Evolutionary conservation across 2,888 invertebrate species (phyloP).

Genomic region (Andrena minutula): DNA sequence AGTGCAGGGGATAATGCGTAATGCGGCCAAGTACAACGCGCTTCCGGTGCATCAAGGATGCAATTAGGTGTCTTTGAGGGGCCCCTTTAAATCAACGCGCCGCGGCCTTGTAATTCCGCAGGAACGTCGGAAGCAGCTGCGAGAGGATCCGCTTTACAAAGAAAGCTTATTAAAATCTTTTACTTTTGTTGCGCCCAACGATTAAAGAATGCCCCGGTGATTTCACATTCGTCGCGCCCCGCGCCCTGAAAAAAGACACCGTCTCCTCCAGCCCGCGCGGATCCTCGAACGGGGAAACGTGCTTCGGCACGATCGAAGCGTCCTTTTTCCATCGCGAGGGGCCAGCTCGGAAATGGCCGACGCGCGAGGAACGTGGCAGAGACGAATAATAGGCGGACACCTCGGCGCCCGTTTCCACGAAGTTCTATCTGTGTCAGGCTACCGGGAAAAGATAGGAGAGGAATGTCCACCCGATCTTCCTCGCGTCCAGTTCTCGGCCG

Average conservation of each 20-base stretch:
- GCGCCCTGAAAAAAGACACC: not conserved
- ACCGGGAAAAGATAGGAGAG: slow-evolving; percentile 69
- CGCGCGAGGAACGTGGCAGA: slow-evolving; percentile 35
- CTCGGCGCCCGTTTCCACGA: slow-evolving; percentile 62
- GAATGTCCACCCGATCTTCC: slow-evolving; percentile 67
- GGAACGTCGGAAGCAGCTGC: slow-evolving; percentile 51
- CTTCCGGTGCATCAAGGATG: slow-evolving; percentile 65
- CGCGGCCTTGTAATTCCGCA: slow-evolving; percentile 21
- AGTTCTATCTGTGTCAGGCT: slow-evolving; percentile 69
- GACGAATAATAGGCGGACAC: slow-evolving; percentile 54
- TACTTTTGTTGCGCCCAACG: not conserved
- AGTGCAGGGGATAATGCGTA: slow-evolving; percentile 58
- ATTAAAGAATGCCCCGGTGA: slow-evolving; percentile 19
- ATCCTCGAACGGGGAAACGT: no score
- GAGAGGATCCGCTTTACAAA: slow-evolving; percentile 3
- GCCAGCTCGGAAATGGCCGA: slow-evolving; percentile 11
- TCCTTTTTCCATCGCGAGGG: not conserved
- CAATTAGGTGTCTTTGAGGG: slow-evolving; percentile 65
- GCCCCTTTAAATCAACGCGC: slow-evolving; percentile 61
- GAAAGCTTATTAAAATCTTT: slow-evolving; percentile 25
- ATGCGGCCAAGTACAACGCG: slow-evolving; percentile 51
- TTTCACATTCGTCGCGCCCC: slow-evolving; percentile 10
- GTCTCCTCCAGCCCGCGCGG: no score
- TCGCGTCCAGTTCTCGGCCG: slow-evolving; percentile 35
- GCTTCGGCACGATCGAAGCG: not conserved